Conservation (phyloP, 2,888 invertebrate species). For the Formica aserva region DNA sequence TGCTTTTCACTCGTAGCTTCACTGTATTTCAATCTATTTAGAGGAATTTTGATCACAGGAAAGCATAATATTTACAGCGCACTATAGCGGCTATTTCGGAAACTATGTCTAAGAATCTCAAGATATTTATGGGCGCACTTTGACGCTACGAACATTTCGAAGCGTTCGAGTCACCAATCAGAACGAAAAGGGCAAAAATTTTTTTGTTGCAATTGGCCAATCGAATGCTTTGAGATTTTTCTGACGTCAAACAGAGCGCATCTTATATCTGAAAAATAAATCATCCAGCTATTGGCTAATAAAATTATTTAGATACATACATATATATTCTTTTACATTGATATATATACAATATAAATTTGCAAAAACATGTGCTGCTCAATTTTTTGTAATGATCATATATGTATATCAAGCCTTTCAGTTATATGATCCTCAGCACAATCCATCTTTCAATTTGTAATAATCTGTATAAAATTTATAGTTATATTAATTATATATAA, state of each 20-base stretch:
- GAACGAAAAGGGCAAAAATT: neutral
- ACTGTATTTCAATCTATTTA: constrained; percentile 23
- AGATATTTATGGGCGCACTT: neutral
- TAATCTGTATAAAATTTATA: constrained; percentile 75
- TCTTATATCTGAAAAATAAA: neutral
- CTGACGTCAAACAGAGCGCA: neutral
- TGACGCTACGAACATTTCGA: neutral
- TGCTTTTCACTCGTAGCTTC: constrained; percentile 61
- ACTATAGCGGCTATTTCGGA: constrained; percentile 42
- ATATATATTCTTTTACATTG: constrained; percentile 16
- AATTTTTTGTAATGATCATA: neutral
- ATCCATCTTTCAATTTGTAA: constrained; percentile 81
- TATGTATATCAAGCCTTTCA: neutral
- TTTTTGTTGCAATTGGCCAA: neutral
- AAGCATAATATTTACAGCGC: constrained; percentile 32
- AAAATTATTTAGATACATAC: neutral
- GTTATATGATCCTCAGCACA: constrained; percentile 65
- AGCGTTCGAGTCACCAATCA: neutral
- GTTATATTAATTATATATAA: neutral
- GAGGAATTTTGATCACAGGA: neutral
- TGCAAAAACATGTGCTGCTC: neutral
- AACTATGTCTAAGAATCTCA: constrained; percentile 51
- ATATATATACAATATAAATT: neutral
- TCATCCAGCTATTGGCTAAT: neutral
- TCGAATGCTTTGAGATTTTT: neutral